Conservation (phyloP, 2,888 invertebrate genomes). For the Mamestra brassicae region DNA sequence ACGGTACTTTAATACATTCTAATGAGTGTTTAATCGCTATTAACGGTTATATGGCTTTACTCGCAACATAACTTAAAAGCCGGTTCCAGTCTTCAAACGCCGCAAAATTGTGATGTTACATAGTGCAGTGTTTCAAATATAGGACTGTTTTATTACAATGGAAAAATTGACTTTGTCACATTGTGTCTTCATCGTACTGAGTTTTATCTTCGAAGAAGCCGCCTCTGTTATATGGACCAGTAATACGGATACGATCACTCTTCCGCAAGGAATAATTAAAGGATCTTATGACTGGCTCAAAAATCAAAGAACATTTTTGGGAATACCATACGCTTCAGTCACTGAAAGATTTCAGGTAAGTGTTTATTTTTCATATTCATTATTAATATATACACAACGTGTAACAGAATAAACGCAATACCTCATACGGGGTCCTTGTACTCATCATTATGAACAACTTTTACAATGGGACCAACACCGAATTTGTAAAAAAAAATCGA, state of each 20-base stretch:
- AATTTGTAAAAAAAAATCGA: too few relatives aligned
- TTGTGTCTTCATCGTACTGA: constrained; percentile 6
- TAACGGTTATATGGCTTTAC: background rate
- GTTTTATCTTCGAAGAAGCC: constrained; percentile 8
- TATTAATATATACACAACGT: too few relatives aligned
- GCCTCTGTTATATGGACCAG: background rate
- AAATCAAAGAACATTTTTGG: constrained; percentile 63
- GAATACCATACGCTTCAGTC: constrained; percentile 70
- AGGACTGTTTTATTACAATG: constrained; percentile 20
- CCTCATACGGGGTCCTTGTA: too few relatives aligned
- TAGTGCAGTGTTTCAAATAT: background rate
- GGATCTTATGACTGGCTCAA: constrained; percentile 50
- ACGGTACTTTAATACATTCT: constrained; percentile 1
- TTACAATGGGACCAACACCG: too few relatives aligned
- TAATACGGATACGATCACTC: constrained; percentile 20
- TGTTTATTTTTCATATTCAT: background rate
- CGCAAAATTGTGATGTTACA: background rate
- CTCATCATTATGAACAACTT: too few relatives aligned
- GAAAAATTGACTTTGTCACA: constrained; percentile 1
- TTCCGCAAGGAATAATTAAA: constrained; percentile 65
- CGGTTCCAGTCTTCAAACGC: background rate
- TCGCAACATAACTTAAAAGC: background rate
- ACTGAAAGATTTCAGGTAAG: constrained; percentile 65
- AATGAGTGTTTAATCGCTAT: constrained; percentile 3
- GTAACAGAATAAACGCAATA: too few relatives aligned